Evolutionary conservation across 2,888 invertebrate genomes (phyloP), one percentile per base, ranked within the genome.

Genomic region (Ophion obscuratus): DNA sequence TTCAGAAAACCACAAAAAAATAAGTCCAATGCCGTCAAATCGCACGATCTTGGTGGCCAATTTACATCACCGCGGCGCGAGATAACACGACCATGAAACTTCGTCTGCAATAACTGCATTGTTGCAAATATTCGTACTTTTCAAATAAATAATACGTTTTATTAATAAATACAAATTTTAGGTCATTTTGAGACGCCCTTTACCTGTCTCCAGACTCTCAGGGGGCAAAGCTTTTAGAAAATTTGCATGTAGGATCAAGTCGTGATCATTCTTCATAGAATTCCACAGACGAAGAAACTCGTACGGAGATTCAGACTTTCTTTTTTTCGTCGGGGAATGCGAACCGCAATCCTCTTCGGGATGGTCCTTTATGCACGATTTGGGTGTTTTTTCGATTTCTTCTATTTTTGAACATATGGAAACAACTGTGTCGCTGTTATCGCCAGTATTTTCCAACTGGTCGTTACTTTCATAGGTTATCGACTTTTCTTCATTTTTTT

Each of bases 281-380:
- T 92, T 91, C 95, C 95, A 95, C 2, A 88, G 81, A 78, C 91
- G 91, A 66, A 93, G 78, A 87, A 95, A 95, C 86, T 92, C 93
- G 76, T 92, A 94, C 0, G 94, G 94, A 59, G 91, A 90, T 44
- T 88, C 85, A 24, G 91, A 84, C 11, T 84, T 86, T 3, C 27
- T 7, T 11, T 17, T 10, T 20, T 31, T 77, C 24, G 6, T 36
- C 2, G 17, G 67, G 75, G 47, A 14, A 47, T 47, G 47, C 20
- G n/a, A 1, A 68, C 53, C 5, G 2, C n/a, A 1, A 47, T 71
- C 20, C 14, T 71, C 47, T 14, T 27, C 14, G 2, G 53, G 36
- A 64, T 59, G 20, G 2, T 59, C 40, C 24, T 47, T 24, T 5
- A 27, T 31, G 31, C 2, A 0, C 36, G 66, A 2, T 4, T 66